These are phyloP conservation scores for Odontothrips loti DNA, from an alignment of 2,888 invertebrate species.

Conservation along the genomic window DNA sequence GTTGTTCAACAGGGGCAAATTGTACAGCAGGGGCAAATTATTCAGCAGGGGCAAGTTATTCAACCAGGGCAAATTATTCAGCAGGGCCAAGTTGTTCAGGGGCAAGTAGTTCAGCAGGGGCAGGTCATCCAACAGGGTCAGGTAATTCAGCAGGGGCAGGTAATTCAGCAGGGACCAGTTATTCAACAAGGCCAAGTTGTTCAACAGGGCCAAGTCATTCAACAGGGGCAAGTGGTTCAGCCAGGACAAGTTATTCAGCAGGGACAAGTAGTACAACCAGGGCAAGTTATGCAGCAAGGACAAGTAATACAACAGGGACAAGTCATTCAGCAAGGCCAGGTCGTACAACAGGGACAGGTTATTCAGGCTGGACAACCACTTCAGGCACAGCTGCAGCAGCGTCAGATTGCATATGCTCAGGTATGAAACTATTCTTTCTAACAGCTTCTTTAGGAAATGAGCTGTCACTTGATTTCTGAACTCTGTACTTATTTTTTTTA, in stretches of 20 bases:
- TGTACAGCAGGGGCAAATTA: slow-evolving; percentile 39
- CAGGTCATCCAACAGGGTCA: slow-evolving; percentile 40
- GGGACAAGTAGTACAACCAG: slow-evolving; percentile 36
- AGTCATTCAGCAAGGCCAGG: slow-evolving; percentile 39
- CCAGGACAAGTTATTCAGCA: slow-evolving; percentile 33
- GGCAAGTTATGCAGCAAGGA: slow-evolving; percentile 38
- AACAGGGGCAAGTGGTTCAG: slow-evolving; percentile 35
- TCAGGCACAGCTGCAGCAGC: slow-evolving; percentile 54
- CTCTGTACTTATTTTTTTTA: slow-evolving; percentile 30
- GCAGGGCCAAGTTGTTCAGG: slow-evolving; percentile 27
- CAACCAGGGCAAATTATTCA: slow-evolving; percentile 31
- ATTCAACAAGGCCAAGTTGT: slow-evolving; percentile 36
- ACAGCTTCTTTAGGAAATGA: background rate
- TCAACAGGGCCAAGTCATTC: slow-evolving; percentile 37
- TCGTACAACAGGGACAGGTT: slow-evolving; percentile 34
- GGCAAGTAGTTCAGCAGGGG: slow-evolving; percentile 39
- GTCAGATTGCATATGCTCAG: slow-evolving; percentile 44
- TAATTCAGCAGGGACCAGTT: slow-evolving; percentile 37
- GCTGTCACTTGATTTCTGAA: background rate
- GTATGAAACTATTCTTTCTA: background rate
- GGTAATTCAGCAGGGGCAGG: slow-evolving; percentile 41
- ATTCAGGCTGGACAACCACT: slow-evolving; percentile 39
- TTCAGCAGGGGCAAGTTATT: slow-evolving; percentile 40
- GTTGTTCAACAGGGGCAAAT: slow-evolving; percentile 39
- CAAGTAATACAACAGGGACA: slow-evolving; percentile 38